These are phyloP conservation scores for Dryococelus australis DNA, from an alignment of 2,888 invertebrate genomes.

Conservation along the genomic window DNA sequence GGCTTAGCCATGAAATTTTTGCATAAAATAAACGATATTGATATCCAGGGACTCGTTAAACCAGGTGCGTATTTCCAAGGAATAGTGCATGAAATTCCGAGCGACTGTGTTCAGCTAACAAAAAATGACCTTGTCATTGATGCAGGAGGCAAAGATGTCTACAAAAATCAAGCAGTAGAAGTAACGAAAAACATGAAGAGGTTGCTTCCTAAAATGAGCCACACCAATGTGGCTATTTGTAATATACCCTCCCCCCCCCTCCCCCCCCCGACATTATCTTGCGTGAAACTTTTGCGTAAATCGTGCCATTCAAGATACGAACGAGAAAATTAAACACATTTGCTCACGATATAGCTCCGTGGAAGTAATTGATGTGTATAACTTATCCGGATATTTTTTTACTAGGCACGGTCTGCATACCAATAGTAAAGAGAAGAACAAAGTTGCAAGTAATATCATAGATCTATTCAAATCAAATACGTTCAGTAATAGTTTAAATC, in stretches of 20 bases:
- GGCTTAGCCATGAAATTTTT: too few relatives aligned
- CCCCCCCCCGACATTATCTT: neutral
- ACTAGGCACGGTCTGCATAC: neutral
- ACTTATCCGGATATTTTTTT: neutral
- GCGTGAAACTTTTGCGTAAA: neutral
- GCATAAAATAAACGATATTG: too few relatives aligned
- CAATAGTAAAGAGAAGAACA: neutral
- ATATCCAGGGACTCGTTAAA: too few relatives aligned
- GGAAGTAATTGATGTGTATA: neutral
- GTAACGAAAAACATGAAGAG: neutral
- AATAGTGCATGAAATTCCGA: too few relatives aligned
- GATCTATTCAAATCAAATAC: neutral
- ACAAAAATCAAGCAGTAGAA: neutral
- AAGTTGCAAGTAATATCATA: neutral
- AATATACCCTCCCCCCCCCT: neutral
- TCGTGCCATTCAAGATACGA: neutral
- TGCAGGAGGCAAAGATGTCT: neutral
- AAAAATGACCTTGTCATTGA: too few relatives aligned
- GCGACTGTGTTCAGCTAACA: too few relatives aligned
- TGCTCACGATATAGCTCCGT: neutral
- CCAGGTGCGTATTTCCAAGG: too few relatives aligned
- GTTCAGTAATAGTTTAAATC: neutral
- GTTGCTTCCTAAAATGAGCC: neutral
- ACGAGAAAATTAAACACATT: neutral
- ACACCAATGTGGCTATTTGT: neutral